Base-by-base conservation (phyloP, 1,140 invertebrate genomes). In the Polypedilum pembai region DNA sequence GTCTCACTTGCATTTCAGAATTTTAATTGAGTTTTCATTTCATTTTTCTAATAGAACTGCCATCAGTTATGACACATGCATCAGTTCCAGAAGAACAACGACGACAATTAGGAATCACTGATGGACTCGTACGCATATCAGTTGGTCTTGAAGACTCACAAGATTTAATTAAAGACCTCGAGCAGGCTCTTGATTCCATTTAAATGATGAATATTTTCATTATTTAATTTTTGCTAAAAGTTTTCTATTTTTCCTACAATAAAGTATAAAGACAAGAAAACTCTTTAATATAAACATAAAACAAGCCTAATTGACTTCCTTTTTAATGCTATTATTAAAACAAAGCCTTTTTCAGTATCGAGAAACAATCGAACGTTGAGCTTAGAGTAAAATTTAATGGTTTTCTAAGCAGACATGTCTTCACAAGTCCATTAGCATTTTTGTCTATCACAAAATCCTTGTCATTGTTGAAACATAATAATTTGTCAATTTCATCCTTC, bases 161-260 rank as follows among this genome's bases (percentile, higher is more conserved):
- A 45, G 96, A 98, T 85, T 84, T 99, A 10, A 88, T 98, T 33
- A 82, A 85, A n/a, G 97, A 99, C 84, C 79, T 99, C 5, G 88
- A 94, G 75, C 88, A 93, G 83, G 95, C 95, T 21, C 83, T 93
- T 0, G 83, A n/a, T 69, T 8, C 65, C 5, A 21, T 69, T 69
- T 69, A 83, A 75, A 69, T n/a, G n/a, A n/a, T n/a, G n/a, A n/a
- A n/a, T n/a, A n/a, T n/a, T n/a, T n/a, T n/a, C n/a, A n/a, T n/a
- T n/a, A n/a, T n/a, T n/a, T n/a, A n/a, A n/a, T n/a, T n/a, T n/a
- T n/a, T 56, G 45, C 24, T 56, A 56, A 56, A 56, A 56, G 15
- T 15, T 8, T 45, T 33, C 24, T 56, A 56, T 56, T 56, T 56
- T 56, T 56, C 15, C 12, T 56, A 12, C 45, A 56, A 56, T 56